Evolutionary conservation across 1,140 invertebrate genomes (phyloP), one percentile per base, ranked within the genome.

Genomic region (Coelopa frigida): DNA sequence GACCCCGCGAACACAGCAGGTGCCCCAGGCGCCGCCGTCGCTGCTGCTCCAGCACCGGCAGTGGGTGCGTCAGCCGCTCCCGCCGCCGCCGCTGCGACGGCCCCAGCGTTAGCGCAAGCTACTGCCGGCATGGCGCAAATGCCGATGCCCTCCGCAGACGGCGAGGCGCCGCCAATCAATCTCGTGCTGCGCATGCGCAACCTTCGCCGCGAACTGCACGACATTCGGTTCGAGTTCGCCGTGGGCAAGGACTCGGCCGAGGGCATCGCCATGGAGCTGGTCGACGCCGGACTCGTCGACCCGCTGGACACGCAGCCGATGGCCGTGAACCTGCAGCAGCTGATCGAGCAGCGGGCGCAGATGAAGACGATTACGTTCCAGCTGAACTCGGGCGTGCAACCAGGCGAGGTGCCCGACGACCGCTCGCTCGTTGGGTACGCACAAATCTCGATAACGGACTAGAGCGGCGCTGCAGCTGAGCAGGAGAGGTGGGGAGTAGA

Each of bases 211-310:
- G 94, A 98, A 72, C 71, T 98, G 27, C 98, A 98, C 71, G 95
- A 99, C 65, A 99, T 98, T 53, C 81, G 93, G 55, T 98, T 98
- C 71, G 93, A 98, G 68, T 99, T 91, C 70, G 83, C 86, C 4
- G 81, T 87, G 11, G 89, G 89, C 3, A 84, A 89, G 71, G 94
- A 98, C 70, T 89, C 89, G 0, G 83, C 93, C 0, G 90, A 96
- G 71, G 93, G 93, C 33, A 95, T 98, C 46, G 91, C 94, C 4
- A 78, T 84, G 8, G 94, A 98, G 73, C 72, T 98, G 49, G 91
- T 98, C 11, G 87, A 88, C 39, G 94, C 94, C 17, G 92, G 94
- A 6, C 74, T 98, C 14, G 91, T 98, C 5, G 89, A 97, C 68
- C 85, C 87, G 4, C 81, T 84, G 56, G 94, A 98, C 69, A 83